These are phyloP conservation scores for Amblyopsis rosae DNA, from an alignment of 2,113 vertebrate genomes.

Conservation along the genomic window DNA sequence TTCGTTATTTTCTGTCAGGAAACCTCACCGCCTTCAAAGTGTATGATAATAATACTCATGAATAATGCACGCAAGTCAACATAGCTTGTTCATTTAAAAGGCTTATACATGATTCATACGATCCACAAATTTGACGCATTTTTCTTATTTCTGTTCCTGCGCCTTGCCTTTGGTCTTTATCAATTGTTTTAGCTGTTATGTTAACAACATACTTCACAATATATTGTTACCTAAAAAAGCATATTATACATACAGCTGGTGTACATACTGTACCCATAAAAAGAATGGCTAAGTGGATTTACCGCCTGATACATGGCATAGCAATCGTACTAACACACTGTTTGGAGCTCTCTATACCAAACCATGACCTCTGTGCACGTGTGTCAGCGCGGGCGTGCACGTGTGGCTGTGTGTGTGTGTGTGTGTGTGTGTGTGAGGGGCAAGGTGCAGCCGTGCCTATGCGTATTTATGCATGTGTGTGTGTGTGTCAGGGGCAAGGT, in stretches of 20 bases:
- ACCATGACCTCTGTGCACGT: constrained; percentile 4
- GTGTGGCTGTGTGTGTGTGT: neutral
- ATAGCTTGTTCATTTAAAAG: constrained; percentile 59
- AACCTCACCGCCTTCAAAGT: constrained; percentile 33
- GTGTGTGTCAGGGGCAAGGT: neutral
- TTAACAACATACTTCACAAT: constrained; percentile 9
- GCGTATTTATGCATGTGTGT: neutral
- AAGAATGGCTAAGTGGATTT: neutral
- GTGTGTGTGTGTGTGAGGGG: neutral
- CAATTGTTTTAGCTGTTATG: constrained; percentile 10
- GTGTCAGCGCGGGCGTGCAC: neutral
- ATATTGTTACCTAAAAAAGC: constrained; percentile 42
- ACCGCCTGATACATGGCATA: neutral
- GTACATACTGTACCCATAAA: constrained; percentile 9
- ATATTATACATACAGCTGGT: constrained; percentile 36
- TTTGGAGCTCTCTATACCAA: neutral
- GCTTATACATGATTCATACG: constrained; percentile 62
- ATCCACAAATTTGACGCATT: constrained; percentile 39
- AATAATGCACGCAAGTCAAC: constrained; percentile 62
- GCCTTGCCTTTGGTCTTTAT: constrained; percentile 32
- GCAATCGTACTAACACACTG: neutral
- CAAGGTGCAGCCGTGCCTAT: neutral
- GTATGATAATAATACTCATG: constrained; percentile 57
- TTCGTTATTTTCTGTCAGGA: constrained; percentile 12
- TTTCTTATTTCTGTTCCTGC: constrained; percentile 18